Conservation (phyloP, 2,113 vertebrate genomes). For the Melozone crissalis region DNA sequence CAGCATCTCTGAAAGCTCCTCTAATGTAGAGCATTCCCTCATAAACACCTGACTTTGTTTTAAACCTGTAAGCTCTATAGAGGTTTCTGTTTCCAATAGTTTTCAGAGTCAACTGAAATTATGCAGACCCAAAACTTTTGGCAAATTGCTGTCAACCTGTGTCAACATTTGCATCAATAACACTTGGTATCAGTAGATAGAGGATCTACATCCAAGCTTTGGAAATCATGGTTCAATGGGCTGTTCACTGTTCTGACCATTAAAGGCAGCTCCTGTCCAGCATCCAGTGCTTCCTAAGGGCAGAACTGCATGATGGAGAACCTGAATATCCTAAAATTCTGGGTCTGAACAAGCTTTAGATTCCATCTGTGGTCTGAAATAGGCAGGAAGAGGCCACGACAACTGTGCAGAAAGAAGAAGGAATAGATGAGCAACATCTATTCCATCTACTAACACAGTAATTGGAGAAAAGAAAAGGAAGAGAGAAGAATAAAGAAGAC, state of each 20-base stretch:
- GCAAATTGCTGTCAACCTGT: constrained; percentile 10
- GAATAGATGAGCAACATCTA: background rate
- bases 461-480: background rate
- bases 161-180: background rate
- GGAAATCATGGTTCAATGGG: background rate
- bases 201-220: background rate
- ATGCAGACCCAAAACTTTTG: background rate
- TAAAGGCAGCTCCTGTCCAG: background rate
- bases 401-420: background rate
- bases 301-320: background rate
- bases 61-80: background rate
- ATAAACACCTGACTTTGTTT: background rate
- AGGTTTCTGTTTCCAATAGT: constrained; percentile 11
- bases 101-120: constrained; percentile 12
- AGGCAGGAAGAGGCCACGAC: background rate
- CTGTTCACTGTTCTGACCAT: no score
- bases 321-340: background rate
- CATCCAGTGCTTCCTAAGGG: background rate
- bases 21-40: background rate
- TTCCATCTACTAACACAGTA: background rate
- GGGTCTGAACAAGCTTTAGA: background rate
- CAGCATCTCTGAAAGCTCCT: background rate
- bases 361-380: background rate
- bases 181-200: background rate
- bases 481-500: background rate